These are phyloP conservation scores for Lepidostoma basale DNA, from an alignment of 1,140 invertebrate species.

Conservation along the genomic window DNA sequence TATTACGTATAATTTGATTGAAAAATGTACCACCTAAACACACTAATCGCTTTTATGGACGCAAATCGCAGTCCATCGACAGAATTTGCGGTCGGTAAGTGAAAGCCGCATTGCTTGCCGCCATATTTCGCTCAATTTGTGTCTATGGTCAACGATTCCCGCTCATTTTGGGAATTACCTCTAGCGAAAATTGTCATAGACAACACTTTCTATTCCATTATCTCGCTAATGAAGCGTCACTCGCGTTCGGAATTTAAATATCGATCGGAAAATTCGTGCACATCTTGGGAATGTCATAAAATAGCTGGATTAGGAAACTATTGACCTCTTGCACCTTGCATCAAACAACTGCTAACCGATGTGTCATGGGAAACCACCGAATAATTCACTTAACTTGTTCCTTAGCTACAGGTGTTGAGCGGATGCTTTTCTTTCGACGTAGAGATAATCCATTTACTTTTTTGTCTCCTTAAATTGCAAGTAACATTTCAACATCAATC, in stretches of 20 bases:
- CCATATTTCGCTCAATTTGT: conserved; percentile 16
- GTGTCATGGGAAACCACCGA: background rate
- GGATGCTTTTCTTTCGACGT: no score
- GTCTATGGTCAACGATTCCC: conserved; percentile 21
- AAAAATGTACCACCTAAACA: conserved; percentile 7
- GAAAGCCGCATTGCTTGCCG: conserved; percentile 18
- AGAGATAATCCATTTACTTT: no score
- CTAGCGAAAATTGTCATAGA: background rate
- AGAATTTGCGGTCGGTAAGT: conserved; percentile 16
- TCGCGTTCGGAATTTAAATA: background rate
- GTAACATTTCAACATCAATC: no score
- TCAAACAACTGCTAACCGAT: no score
- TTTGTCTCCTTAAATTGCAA: no score
- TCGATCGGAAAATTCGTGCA: conserved; percentile 5
- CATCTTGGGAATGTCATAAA: background rate
- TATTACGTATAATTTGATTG: conserved; percentile 12
- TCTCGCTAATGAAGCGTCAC: conserved; percentile 7
- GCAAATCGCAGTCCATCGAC: background rate
- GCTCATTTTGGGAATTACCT: conserved; percentile 25
- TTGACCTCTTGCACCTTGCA: background rate
- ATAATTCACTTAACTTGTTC: no score
- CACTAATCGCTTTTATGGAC: conserved; percentile 9
- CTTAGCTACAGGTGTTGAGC: no score
- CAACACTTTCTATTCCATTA: conserved; percentile 23
- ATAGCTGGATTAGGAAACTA: background rate